A percentile compares a stretch with the other conserved stretches of the same genome.
phyloP scores from a whole-genome alignment of 2,888 invertebrate species.

The Drosophila conformis region DNA sequence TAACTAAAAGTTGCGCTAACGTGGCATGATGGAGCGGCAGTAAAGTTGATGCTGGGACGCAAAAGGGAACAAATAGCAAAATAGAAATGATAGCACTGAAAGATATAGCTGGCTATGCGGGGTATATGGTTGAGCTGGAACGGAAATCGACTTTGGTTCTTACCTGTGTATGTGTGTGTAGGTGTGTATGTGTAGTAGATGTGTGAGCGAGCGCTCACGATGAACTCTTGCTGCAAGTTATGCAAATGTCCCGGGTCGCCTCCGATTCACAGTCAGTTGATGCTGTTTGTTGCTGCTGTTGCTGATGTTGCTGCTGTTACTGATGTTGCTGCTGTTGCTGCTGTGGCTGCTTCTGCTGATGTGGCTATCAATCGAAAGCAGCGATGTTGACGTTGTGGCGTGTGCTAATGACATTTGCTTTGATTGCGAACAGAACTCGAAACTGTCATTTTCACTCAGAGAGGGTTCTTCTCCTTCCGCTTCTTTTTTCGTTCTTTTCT shows the following conservation, averaged over 20 bases:
- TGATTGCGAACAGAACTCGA: conserved; percentile 70
- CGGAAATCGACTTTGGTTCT: conserved; percentile 79
- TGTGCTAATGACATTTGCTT: conserved; percentile 78
- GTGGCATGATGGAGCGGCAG: conserved; percentile 68
- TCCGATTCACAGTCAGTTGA: conserved; percentile 30
- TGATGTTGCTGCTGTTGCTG: conserved; percentile 18
- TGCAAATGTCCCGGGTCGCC: conserved; percentile 65
- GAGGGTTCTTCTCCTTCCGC: conserved; percentile 11
- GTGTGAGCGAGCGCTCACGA: conserved; percentile 37
- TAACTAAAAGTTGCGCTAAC: conserved; percentile 78
- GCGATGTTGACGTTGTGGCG: conserved; percentile 48
- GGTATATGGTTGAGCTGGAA: conserved; percentile 33
- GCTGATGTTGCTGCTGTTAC: conserved; percentile 1
- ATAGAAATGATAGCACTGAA: conserved; percentile 70
- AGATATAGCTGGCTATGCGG: conserved; percentile 10
- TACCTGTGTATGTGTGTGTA: conserved; percentile 59
- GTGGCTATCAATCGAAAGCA: conserved; percentile 60
- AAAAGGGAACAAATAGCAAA: conserved; percentile 58
- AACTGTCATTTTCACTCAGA: conserved; percentile 70
- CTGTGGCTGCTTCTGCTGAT: conserved; percentile 16
- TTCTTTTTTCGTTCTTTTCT: not conserved
- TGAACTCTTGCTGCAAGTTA: conserved; percentile 70
- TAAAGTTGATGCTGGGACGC: conserved; percentile 69
- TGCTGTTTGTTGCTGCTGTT: conserved; percentile 19
- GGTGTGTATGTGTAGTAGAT: not conserved